phyloP scores from a whole-genome alignment of 2,888 invertebrate genomes.

The Cylindroiulus punctatus region DNA sequence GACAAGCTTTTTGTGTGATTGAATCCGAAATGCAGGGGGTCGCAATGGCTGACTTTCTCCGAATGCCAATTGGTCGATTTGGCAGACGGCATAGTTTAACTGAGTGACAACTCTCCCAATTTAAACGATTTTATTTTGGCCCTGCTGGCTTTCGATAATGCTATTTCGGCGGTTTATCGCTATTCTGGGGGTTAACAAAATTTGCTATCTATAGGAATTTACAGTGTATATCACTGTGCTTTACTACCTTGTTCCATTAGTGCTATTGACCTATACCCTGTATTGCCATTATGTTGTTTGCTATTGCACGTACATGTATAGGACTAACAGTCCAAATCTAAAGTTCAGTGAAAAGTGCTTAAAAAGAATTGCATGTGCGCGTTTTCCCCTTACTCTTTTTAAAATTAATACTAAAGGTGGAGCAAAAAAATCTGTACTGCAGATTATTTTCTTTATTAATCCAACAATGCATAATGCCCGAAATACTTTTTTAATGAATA shows the following conservation, averaged over 20 bases:
- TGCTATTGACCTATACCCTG: conserved; percentile 11
- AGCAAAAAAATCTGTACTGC: too few species aligned
- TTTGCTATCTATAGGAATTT: background rate
- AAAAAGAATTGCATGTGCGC: too few species aligned
- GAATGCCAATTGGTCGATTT: conserved; percentile 29
- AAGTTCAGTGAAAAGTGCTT: background rate
- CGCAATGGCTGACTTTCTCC: conserved; percentile 4
- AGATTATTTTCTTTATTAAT: too few species aligned
- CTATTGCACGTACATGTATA: background rate
- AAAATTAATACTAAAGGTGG: too few species aligned
- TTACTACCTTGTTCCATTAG: conserved; percentile 23
- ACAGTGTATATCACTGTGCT: background rate
- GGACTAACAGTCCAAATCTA: background rate
- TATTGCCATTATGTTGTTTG: background rate
- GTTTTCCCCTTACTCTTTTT: too few species aligned
- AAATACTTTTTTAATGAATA: too few species aligned
- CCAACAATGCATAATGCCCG: too few species aligned
- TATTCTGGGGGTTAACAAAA: background rate
- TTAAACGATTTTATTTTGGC: background rate
- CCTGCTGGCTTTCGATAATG: background rate
- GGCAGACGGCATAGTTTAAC: background rate
- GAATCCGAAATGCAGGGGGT: background rate
- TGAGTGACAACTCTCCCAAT: conserved; percentile 9
- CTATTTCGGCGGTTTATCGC: background rate
- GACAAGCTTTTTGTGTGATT: conserved; percentile 31